Evolutionary conservation across 2,797 vertebrate genomes (phyloP).

Genomic region (Clarias pachynema): DNA sequence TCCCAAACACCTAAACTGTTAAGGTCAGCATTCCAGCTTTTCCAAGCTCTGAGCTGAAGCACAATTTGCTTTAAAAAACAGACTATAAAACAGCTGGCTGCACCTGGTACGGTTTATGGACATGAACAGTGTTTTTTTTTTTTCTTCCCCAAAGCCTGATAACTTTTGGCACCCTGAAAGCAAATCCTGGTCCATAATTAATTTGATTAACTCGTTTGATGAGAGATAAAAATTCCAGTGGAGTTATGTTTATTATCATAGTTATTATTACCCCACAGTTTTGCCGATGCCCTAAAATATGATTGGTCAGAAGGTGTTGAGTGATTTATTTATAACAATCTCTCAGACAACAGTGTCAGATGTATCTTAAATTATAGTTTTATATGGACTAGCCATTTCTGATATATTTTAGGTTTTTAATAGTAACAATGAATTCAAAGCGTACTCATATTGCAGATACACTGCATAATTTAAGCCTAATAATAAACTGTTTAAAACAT

Average conservation of each 20-base stretch:
- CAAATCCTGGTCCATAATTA: not conserved
- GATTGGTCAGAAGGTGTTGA: not conserved
- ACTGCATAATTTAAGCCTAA: not conserved
- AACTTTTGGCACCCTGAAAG: not conserved
- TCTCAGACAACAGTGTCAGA: not conserved
- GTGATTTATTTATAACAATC: not conserved
- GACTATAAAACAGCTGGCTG: conserved; percentile 64
- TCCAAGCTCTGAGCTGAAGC: conserved; percentile 61
- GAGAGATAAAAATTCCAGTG: not conserved
- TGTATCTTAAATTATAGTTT: not conserved
- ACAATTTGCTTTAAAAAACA: conserved; percentile 67
- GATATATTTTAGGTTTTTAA: not conserved
- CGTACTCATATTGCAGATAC: not conserved
- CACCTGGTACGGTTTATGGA: conserved; percentile 53
- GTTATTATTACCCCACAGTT: not conserved
- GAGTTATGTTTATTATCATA: not conserved
- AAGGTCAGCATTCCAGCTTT: conserved; percentile 74
- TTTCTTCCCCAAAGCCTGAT: not conserved
- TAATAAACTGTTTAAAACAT: not conserved
- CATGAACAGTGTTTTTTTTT: not conserved
- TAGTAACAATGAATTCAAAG: not conserved
- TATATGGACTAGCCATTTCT: not conserved
- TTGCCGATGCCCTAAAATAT: not conserved
- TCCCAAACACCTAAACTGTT: conserved; percentile 60
- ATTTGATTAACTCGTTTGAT: not conserved